A percentile compares a stretch with the other conserved stretches of the same genome.
Evolutionary conservation across 1,140 invertebrate genomes (phyloP).

Genomic region (Stenopsyche tienmushanensis): DNA sequence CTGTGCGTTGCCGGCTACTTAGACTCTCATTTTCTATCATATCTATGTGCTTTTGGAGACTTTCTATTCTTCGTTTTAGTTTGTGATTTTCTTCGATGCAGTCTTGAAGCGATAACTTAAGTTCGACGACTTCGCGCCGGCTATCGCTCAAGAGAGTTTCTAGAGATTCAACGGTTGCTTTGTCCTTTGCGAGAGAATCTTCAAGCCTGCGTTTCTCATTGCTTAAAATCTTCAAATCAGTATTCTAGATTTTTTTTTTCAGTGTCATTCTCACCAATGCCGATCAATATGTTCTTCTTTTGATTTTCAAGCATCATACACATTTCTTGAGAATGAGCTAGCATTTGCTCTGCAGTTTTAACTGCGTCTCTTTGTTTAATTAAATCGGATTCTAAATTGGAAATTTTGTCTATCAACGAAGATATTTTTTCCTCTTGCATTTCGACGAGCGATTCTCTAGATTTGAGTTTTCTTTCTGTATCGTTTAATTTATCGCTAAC

Average conservation of each 20-base stretch:
- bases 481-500: constrained; percentile 50
- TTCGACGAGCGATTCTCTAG: constrained; percentile 51
- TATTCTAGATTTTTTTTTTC: constrained; percentile 53
- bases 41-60: constrained; percentile 36
- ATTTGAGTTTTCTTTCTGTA: constrained; percentile 49
- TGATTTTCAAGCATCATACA: constrained; percentile 50
- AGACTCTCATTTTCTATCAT: constrained; percentile 28
- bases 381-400: constrained; percentile 51
- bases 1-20: constrained; percentile 30
- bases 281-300: constrained; percentile 43
- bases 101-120: constrained; percentile 55
- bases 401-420: constrained; percentile 49
- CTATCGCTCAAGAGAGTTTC: constrained; percentile 52
- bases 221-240: constrained; percentile 49
- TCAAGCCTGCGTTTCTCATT: constrained; percentile 48
- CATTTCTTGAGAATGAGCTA: constrained; percentile 52
- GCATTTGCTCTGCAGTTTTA: constrained; percentile 51
- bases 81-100: constrained; percentile 52
- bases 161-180: constrained; percentile 48
- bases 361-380: constrained; percentile 51
- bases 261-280: constrained; percentile 46
- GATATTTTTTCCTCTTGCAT: constrained; percentile 50
- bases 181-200: constrained; percentile 46
- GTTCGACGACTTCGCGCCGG: constrained; percentile 52
- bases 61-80: constrained; percentile 48